Evolutionary conservation across 1,140 invertebrate genomes (phyloP).

Genomic region (Triops longicaudatus): DNA sequence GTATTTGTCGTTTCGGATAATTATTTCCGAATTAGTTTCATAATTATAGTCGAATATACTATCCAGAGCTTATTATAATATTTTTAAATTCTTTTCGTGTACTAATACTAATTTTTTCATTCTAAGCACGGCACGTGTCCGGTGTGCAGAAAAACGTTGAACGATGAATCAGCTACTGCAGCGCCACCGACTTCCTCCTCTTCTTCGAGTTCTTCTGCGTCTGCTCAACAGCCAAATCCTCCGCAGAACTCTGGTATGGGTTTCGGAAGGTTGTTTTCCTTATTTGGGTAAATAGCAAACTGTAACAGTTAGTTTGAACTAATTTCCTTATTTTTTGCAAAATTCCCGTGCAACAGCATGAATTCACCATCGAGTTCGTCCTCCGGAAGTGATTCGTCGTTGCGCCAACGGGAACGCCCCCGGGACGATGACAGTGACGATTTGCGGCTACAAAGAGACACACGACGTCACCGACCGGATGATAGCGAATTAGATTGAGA

Average conservation of each 20-base stretch:
- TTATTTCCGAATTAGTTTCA: too few relatives aligned
- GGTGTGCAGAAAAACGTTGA: constrained; percentile 76
- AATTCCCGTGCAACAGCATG: background rate
- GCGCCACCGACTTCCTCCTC: background rate
- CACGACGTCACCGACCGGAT: background rate
- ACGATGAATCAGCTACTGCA: constrained; percentile 39
- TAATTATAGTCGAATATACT: too few relatives aligned
- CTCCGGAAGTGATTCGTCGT: background rate
- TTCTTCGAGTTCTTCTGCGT: background rate
- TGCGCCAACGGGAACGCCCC: background rate
- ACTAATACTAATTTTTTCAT: constrained; percentile 34
- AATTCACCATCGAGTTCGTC: background rate
- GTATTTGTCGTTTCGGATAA: too few relatives aligned
- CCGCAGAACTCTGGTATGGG: background rate
- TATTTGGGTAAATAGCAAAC: background rate
- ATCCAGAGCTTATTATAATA: too few relatives aligned
- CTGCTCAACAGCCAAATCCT: constrained; percentile 7
- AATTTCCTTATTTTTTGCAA: background rate
- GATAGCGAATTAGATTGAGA: background rate
- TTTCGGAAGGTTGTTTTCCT: constrained; percentile 3
- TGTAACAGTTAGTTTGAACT: background rate
- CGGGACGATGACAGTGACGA: background rate
- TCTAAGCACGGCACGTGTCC: constrained; percentile 83
- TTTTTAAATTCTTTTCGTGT: too few relatives aligned
- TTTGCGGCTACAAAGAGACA: background rate